Conservation (phyloP, 2,113 vertebrate species). For the Phalacrocorax brasilianus region DNA sequence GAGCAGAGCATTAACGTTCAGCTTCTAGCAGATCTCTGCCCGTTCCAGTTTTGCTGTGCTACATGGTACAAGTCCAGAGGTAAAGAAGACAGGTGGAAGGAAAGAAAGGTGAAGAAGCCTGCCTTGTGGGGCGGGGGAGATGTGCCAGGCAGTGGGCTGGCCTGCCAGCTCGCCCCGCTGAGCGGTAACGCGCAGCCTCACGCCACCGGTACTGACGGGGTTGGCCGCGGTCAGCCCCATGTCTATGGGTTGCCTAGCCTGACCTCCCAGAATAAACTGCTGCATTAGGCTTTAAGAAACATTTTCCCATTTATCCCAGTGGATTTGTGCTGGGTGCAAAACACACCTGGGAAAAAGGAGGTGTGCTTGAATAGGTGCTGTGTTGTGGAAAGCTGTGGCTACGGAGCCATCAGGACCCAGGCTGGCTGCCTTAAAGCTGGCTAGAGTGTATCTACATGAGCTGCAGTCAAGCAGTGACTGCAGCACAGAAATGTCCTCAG, state of each 20-base stretch:
- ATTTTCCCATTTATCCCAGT: not conserved
- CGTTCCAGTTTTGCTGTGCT: not conserved
- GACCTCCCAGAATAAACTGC: not conserved
- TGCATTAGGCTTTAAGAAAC: not conserved
- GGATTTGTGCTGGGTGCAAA: not conserved
- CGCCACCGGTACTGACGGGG: not conserved
- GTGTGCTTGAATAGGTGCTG: not conserved
- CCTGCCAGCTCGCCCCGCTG: not conserved
- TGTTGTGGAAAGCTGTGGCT: not conserved
- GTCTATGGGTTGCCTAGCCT: not conserved
- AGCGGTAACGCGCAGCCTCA: not conserved
- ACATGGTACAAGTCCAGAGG: not conserved
- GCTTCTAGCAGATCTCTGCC: constrained; percentile 36
- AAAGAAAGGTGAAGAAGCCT: not conserved
- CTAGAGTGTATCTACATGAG: not conserved
- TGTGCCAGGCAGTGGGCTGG: not conserved
- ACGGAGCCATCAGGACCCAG: not conserved
- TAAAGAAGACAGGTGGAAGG: not conserved
- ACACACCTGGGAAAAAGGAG: not conserved
- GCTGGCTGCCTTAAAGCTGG: not conserved
- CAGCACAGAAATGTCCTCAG: constrained; percentile 7
- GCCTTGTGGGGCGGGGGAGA: not conserved
- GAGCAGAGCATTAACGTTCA: constrained; percentile 42
- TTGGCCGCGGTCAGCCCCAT: not conserved
- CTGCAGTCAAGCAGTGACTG: constrained; percentile 6